Evolutionary conservation across 2,797 vertebrate species (phyloP), one percentile per base, ranked within the genome.

Genomic region (Gobio occitaniae): DNA sequence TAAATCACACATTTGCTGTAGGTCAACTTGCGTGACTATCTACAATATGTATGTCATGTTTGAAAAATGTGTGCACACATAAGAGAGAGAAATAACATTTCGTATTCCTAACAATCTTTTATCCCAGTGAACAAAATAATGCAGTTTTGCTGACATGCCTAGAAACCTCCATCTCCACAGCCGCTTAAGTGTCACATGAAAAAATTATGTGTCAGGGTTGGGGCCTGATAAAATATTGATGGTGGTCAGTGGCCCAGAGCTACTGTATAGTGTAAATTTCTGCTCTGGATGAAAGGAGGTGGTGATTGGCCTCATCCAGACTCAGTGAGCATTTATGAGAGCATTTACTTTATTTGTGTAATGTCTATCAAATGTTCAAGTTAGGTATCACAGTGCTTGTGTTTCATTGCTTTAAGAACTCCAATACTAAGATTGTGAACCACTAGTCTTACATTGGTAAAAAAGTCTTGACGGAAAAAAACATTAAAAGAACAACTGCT

Each of bases 211-310:
- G 86, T 54, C 68, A 88, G 70, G 68, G 83, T 88, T 87, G 76
- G 83, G 86, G 71, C 88, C 78, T 86, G 66, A 69, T 91, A 78
- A 87, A 90, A 90, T 89, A 89, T 92, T 89, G 88, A 82, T 87
- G 83, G 86, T 84, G 86, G 81, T 87, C 83, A 85, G 75, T 89
- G 52, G 80, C 79, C 82, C 76, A 80, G 84, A 82, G 84, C 59
- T 61, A 71, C 63, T 72, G 83, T 88, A 83, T 76, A 84, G 84
- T 78, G 70, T 89, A 77, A 16, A 84, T 85, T 83, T 88, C 77
- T 86, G 12, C 65, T 71, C 25, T 29, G 54, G 78, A 36, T 82
- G 61, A 63, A 86, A 76, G 63, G 69, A 82, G 48, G 56, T 56
- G 56, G 41, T 65, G 75, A 71, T 80, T 77, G 68, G 50, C 65